These are phyloP conservation scores for Cyrtonyx montezumae DNA, from an alignment of 2,113 vertebrate species.

Conservation along the genomic window DNA sequence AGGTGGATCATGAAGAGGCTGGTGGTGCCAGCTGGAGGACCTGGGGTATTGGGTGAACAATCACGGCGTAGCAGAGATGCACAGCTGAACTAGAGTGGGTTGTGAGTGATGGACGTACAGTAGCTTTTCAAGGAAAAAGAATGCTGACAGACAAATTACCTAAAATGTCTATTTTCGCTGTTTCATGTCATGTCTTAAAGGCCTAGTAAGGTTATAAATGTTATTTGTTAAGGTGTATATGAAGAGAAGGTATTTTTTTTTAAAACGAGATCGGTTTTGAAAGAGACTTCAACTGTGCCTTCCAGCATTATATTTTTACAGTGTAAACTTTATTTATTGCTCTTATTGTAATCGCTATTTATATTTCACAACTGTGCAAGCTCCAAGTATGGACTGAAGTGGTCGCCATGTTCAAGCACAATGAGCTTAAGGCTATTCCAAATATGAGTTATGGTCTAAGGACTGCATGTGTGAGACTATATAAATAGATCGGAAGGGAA, in stretches of 20 bases:
- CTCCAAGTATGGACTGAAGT: not conserved
- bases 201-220: not conserved
- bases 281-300: not conserved
- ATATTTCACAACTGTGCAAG: not conserved
- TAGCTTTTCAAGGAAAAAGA: not conserved
- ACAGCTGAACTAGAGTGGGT: fast-evolving
- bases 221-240: not conserved
- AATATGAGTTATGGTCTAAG: not conserved
- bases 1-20: not conserved
- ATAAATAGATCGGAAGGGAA: not conserved
- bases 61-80: not conserved
- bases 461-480: not conserved
- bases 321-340: not conserved
- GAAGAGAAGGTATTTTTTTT: not conserved
- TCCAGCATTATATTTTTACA: not conserved
- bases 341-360: not conserved
- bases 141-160: not conserved
- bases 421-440: not conserved
- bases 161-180: not conserved
- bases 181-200: not conserved
- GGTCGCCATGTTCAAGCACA: not conserved
- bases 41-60: not conserved
- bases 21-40: not conserved
- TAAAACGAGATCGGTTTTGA: fast-evolving
- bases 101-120: not conserved